Base-by-base conservation (phyloP, 1,140 invertebrate species). In the Oppia nitens region DNA sequence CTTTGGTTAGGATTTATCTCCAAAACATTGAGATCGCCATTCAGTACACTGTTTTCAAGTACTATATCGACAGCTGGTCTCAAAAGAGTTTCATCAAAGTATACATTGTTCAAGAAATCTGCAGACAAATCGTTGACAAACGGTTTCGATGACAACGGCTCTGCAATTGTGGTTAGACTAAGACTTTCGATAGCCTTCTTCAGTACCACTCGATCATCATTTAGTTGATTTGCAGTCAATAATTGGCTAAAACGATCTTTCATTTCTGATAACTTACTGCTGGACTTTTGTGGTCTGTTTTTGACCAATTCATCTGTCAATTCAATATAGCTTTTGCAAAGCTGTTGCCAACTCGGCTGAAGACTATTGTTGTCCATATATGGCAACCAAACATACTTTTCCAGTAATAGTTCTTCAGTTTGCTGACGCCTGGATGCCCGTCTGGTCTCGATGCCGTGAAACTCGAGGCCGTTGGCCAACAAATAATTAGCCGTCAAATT, bases 351-450 rank as follows among this genome's bases (percentile, higher is more conserved):
- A 55, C 65, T 60, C 50, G 69, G 64, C 17, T 64, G 61, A 27
- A 71, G 6, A 61, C 57, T 24, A 59, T 59, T 21, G 62, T 40
- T 58, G 49, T 76, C 71, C 56, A 79, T 76, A 66, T 88, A 85
- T 1, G 89, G 85, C 24, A 90, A 73, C 68, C 94, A 94, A 12
- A 74, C 73, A 67, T 87, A 93, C 60, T 81, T 79, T 72, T 93
- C 91, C 12, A 87, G 71, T 62, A 83, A 82, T 9, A 87, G 91
- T 12, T 80, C 70, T 70, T 91, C 87, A 14, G 75, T 68, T 21
- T 64, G 66, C 54, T 67, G 70, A 60, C 87, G 79, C 60, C 85
- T 78, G 24, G 89, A 88, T 1, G 92, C 88, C 14, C 93, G 73
- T 61, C 84, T 87, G 0, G 87, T 83, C 71, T 21, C 58, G 11